phyloP scores from a whole-genome alignment of 2,888 invertebrate species.

The Drosophila prolongata region DNA sequence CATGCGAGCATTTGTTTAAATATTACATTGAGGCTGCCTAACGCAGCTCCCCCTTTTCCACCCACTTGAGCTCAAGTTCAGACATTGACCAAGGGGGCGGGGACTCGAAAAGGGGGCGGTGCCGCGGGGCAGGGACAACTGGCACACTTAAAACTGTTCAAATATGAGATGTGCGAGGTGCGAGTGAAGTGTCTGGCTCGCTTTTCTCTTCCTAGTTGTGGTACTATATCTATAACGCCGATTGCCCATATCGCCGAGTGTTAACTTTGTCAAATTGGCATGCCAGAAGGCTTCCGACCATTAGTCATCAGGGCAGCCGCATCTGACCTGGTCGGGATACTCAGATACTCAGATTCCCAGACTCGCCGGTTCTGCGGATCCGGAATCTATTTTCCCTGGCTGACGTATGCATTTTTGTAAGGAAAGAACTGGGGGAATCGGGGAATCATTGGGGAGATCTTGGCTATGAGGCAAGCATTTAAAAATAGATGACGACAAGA shows the following conservation, averaged over 20 bases:
- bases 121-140: slow-evolving; percentile 17
- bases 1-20: slow-evolving; percentile 40
- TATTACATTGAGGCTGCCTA: slow-evolving; percentile 22
- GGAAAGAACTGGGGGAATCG: not conserved
- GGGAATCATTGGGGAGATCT: not conserved
- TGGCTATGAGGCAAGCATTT: slow-evolving; percentile 60
- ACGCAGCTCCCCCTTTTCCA: slow-evolving; percentile 5
- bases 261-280: slow-evolving; percentile 65
- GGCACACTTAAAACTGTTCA: slow-evolving; percentile 46
- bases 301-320: slow-evolving; percentile 44
- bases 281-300: slow-evolving; percentile 9
- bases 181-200: slow-evolving; percentile 27
- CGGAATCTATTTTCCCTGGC: slow-evolving; percentile 42
- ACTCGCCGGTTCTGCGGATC: slow-evolving; percentile 4
- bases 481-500: slow-evolving; percentile 56
- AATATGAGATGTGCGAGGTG: slow-evolving; percentile 24
- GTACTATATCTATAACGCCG: slow-evolving; percentile 12
- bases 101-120: not conserved
- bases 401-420: slow-evolving; percentile 58
- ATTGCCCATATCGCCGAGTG: slow-evolving; percentile 51
- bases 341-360: slow-evolving; percentile 4
- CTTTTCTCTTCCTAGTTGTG: slow-evolving; percentile 2
- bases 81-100: slow-evolving; percentile 3
- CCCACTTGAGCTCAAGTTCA: slow-evolving; percentile 68
- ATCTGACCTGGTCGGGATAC: slow-evolving; percentile 13